A percentile compares a stretch with the other conserved stretches of the same genome.
Conservation (phyloP, 2,113 vertebrate species). For the Tachycineta bicolor region DNA sequence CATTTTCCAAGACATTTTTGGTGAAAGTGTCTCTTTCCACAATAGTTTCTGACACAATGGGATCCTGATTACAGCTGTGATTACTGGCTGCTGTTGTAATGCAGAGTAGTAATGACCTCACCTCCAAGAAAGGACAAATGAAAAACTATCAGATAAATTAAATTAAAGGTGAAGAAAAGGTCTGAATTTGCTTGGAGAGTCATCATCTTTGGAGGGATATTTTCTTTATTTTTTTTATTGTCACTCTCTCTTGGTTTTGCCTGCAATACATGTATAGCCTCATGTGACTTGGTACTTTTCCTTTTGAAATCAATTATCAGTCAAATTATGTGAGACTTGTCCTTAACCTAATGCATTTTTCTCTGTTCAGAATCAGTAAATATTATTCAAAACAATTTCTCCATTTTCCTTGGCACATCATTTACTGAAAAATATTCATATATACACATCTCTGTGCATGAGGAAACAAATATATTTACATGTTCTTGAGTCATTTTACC, state of each 20-base stretch:
- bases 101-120: neutral
- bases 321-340: neutral
- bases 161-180: neutral
- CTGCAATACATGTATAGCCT: neutral
- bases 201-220: neutral
- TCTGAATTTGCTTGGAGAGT: neutral
- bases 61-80: neutral
- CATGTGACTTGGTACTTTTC: neutral
- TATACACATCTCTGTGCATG: neutral
- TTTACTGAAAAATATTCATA: neutral
- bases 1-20: neutral
- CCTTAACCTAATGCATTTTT: neutral
- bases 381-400: neutral
- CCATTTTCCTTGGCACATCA: neutral
- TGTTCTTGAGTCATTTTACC: neutral
- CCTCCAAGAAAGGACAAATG: neutral
- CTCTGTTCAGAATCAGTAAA: neutral
- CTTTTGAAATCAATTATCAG: neutral
- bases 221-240: neutral
- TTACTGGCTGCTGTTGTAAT: neutral
- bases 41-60: neutral
- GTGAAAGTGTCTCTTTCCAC: neutral
- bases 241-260: neutral
- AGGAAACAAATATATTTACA: conserved; percentile 5
- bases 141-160: conserved; percentile 28